Base-by-base conservation (phyloP, 2,888 invertebrate genomes). In the Acrobeloides nanus region DNA sequence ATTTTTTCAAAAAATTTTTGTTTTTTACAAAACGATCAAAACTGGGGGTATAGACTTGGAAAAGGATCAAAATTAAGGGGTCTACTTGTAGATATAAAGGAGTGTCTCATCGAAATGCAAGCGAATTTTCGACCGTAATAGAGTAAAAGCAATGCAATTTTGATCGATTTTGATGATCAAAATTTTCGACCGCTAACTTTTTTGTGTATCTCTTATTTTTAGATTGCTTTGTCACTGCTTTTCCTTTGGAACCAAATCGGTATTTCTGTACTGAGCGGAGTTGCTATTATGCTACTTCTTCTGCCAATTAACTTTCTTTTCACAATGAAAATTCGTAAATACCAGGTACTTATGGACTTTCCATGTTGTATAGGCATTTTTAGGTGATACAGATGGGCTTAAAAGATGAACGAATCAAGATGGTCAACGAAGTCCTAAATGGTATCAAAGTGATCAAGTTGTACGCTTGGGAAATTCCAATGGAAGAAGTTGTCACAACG, bases 351-450 rank as follows among this genome's bases (percentile, higher is more conserved):
- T n/a, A 15, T 45, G 27, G n/a, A 32, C 15, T 15, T 32, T 15
- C 15, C n/a, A 37, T 37, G 18, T 17, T 20, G 40, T 17, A 20
- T 15, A 18, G 23, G 42, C 4, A 24, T 33, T 34, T 40, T 21
- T 39, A 74, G 68, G 84, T 87, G 38, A 81, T 81, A 53, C 89
- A 89, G 75, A 89, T 92, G 89, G 86, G 86, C 71, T 84, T 84
- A 75, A 92, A 92, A 76, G 90, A 92, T 70, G 85, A 88, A 70
- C 81, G 90, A 62, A 88, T 90, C 0, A 90, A 90, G 71, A 78
- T 89, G 48, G 89, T 90, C 84, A 90, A 87, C 71, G 90, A 90
- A 79, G 84, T 89, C 53, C 80, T 90, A 46, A 87, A 84, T 74
- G 89, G 89, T 39, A 89, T 90, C 58, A 90, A 89, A 81, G 71